phyloP scores from a whole-genome alignment of 2,888 invertebrate genomes.

The Xanthia togata region DNA sequence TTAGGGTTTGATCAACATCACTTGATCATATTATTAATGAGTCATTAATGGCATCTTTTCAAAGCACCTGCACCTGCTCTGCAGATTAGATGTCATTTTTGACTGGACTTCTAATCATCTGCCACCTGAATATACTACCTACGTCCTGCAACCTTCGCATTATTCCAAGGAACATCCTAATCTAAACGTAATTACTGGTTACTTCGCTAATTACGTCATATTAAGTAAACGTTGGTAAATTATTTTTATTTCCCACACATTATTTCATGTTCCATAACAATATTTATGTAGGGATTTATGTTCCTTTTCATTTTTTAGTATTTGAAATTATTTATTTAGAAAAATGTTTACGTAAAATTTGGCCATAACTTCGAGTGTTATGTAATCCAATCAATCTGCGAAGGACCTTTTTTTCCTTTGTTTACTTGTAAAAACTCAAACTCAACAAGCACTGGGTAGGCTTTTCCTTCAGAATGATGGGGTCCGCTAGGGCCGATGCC shows the following conservation, averaged over 20 bases:
- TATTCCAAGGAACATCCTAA: conserved; percentile 9
- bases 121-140: neutral
- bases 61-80: neutral
- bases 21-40: no score
- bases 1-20: neutral
- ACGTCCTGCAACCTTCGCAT: neutral
- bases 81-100: neutral
- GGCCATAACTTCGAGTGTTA: conserved; percentile 34
- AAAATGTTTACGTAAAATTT: conserved; percentile 9
- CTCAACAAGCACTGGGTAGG: neutral
- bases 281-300: neutral
- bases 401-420: conserved; percentile 41
- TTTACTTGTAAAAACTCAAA: conserved; percentile 6
- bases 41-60: neutral
- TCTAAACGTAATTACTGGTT: neutral
- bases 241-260: neutral
- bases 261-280: neutral
- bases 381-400: conserved; percentile 43
- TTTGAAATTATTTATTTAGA: conserved; percentile 5
- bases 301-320: conserved; percentile 1
- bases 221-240: neutral
- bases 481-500: no score
- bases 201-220: neutral
- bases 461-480: conserved; percentile 7
- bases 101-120: neutral